Base-by-base conservation (phyloP, 2,797 vertebrate genomes). In the Sarcoramphus papa region DNA sequence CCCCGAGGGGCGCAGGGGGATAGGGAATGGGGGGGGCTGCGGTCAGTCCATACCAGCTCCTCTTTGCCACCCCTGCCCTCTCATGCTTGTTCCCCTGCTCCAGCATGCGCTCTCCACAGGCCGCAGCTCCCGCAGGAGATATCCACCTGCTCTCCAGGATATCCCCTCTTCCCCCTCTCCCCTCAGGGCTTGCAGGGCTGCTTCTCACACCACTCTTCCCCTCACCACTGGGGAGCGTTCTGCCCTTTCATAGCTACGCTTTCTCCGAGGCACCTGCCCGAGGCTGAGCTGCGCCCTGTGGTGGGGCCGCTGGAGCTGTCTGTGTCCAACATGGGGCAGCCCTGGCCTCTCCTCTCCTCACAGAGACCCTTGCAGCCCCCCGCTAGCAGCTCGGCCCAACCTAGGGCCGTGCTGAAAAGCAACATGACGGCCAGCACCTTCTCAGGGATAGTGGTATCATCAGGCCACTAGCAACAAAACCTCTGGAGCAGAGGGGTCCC, bases 181-280 rank as follows among this genome's bases (percentile, higher is more conserved):
- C 56, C 31, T 35, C 5, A 4, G 40, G 21, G 6, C 56, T 56
- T 2, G 3, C 11, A 4, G 76, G 48, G 56, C 45, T 12, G 31
- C 24, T 43, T 10, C 60, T 51, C 37, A 10, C 37, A 7, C 37
- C 37, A 37, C 37, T 5, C 31, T 18, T n/a, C 2, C 60, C 37
- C 27, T 74, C 51, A 5, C 7, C 3, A 7, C 37, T 6, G 6
- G 28, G 60, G 47, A n/a, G 60, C 10, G 1, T 20, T 41, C 19
- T 35, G 30, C n/a, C 41, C 53, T 24, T 6, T 6, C 21, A 9
- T 0, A 25, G 31, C 21, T 5, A 33, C 1, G 0, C 59, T 33
- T 20, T 31, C 47, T 45, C 14, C 2, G 2, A 16, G 28, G 59
- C 1, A 3, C 28, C 19, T 1, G 2, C 14, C 25, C 0, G 0